Percentiles rank a stretch among this genome's conserved stretches.
Conservation (phyloP, 2,797 vertebrate genomes). For the Halcyon smyrnensis region DNA sequence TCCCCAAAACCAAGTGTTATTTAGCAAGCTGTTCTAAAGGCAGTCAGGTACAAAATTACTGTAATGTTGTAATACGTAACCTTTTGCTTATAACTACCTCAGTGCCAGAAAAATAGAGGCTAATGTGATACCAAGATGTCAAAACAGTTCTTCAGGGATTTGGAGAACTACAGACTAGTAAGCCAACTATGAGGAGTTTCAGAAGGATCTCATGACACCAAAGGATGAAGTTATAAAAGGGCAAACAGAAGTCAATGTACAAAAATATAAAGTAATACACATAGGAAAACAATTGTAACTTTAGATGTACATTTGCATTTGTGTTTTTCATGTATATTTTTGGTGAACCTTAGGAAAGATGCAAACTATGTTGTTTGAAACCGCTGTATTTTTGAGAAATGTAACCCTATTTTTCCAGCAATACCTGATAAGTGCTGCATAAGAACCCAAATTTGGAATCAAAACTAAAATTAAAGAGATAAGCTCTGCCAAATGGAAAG, state of each 20-base stretch:
- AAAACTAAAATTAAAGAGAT: not conserved
- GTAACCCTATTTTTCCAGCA: not conserved
- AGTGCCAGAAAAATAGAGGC: not conserved
- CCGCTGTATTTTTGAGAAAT: not conserved
- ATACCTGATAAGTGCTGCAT: not conserved
- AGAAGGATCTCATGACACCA: not conserved
- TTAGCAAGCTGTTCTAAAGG: slow-evolving; percentile 13
- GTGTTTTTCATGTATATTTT: not conserved
- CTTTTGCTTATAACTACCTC: slow-evolving; percentile 9
- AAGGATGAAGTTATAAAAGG: not conserved
- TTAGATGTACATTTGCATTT: not conserved
- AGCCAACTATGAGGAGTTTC: not conserved
- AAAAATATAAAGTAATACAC: not conserved
- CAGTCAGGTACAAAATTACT: slow-evolving; percentile 40
- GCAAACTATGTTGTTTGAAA: not conserved
- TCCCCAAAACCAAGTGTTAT: not conserved
- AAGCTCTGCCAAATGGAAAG: not conserved
- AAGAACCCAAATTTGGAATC: not conserved
- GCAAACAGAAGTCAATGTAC: not conserved
- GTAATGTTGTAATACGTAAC: not conserved
- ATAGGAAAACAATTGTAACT: not conserved
- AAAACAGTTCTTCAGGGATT: not conserved
- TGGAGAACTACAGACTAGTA: not conserved
- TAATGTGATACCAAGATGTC: not conserved
- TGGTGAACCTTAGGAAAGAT: not conserved